Conservation (phyloP, 2,888 invertebrate species). For the Leptodirus hochenwartii region DNA sequence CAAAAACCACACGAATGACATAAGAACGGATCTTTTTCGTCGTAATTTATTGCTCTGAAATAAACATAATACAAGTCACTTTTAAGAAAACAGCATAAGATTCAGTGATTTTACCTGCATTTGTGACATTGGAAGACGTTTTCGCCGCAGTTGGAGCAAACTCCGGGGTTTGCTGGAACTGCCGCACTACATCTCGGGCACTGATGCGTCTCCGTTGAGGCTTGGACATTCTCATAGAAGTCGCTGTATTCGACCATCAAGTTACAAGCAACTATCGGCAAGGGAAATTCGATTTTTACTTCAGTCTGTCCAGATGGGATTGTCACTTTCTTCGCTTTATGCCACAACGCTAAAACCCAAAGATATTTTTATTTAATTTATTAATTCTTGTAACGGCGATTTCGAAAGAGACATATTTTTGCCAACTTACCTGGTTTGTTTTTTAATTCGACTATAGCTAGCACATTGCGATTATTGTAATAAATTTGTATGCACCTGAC, state of each 20-base stretch:
- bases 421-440: conserved; percentile 55
- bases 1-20: conserved; percentile 99
- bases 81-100: conserved; percentile 1
- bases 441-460: conserved; percentile 93
- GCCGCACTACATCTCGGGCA: conserved; percentile 93
- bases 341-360: conserved; percentile 62
- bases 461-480: conserved; percentile 90
- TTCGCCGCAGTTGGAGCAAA: conserved; percentile 93
- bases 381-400: too few relatives aligned
- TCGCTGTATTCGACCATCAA: conserved; percentile 97
- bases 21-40: conserved; percentile 96
- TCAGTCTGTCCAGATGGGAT: conserved; percentile 86
- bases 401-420: too few relatives aligned
- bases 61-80: conserved; percentile 3
- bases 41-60: conserved; percentile 87
- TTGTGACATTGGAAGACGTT: conserved; percentile 99
- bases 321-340: conserved; percentile 84
- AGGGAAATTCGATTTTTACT: conserved; percentile 89
- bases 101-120: conserved; percentile 45
- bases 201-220: conserved; percentile 83
- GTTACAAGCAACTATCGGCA: conserved; percentile 95
- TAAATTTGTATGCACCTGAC: conserved; percentile 89
- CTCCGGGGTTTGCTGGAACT: conserved; percentile 93
- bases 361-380: conserved; percentile 5
- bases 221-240: conserved; percentile 90